A percentile compares a stretch with the other conserved stretches of the same genome.
These are phyloP conservation scores for Sycobia sp. DNA, from an alignment of 1,140 invertebrate genomes.

Conservation along the genomic window DNA sequence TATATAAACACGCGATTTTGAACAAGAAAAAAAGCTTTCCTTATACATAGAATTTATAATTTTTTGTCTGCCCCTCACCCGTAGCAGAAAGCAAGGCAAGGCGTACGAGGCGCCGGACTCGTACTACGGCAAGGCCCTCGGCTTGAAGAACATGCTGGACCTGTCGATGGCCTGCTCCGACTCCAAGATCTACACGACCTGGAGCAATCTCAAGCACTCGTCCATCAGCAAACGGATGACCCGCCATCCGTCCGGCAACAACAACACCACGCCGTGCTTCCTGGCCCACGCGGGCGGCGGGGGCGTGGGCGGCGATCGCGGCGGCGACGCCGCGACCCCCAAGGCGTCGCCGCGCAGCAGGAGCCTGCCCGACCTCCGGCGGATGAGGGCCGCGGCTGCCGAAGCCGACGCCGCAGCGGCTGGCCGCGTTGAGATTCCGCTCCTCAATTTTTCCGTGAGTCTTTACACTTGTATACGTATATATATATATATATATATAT, in stretches of 20 bases:
- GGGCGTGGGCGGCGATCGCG: background rate
- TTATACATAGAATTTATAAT: too few relatives aligned
- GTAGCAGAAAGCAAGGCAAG: too few relatives aligned
- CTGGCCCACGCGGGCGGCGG: conserved; percentile 35
- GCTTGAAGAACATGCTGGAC: conserved; percentile 63
- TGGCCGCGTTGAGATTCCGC: conserved; percentile 43
- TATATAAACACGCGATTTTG: too few relatives aligned
- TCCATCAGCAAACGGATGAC: conserved; percentile 54
- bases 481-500: too few relatives aligned
- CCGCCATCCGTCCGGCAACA: conserved; percentile 79
- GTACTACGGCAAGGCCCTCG: conserved; percentile 50
- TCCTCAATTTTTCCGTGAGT: conserved; percentile 58
- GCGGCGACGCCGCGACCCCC: background rate
- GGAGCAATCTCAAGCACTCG: conserved; percentile 76
- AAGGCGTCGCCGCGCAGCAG: conserved; percentile 41
- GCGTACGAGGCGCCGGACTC: conserved; percentile 46
- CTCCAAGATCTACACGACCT: conserved; percentile 78
- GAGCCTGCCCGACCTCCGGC: conserved; percentile 54
- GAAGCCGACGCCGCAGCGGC: too few relatives aligned
- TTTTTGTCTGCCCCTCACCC: too few relatives aligned
- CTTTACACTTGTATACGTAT: background rate
- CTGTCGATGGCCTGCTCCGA: conserved; percentile 83
- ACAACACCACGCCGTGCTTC: conserved; percentile 66
- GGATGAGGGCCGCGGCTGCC: too few relatives aligned
- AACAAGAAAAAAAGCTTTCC: too few relatives aligned